Base-by-base conservation (phyloP, 2,113 vertebrate genomes). In the Cariama cristata region DNA sequence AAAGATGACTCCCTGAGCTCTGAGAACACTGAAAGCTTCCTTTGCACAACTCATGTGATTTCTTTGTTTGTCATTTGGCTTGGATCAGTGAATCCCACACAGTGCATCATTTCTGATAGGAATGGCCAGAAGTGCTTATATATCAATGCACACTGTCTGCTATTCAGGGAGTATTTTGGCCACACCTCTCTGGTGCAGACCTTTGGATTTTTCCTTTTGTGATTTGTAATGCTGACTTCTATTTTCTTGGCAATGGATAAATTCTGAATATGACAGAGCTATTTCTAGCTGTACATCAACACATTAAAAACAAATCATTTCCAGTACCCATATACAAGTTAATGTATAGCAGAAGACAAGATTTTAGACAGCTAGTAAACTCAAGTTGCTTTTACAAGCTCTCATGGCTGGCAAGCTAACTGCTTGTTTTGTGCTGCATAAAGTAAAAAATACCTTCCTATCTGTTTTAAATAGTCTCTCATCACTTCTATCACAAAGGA, bases 1-100 rank as follows among this genome's bases (percentile, higher is more conserved):
- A 88, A 85, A 93, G 86, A 96, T 77, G 87, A 93, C 59, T 71
- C 72, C 76, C 92, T 53, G 53, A 96, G 91, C 91, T 87, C 84
- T 23, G 86, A 93, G 77, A 93, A 59, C 58, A 76, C 81, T 47
- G 67, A 95, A 80, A 96, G 71, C 93, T 94, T 97, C 96, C 91
- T 91, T 91, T 93, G 71, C 91, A 88, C 59, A 91, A 96, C 93
- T 91, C 94, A 56, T 93, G 80, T 86, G 93, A 93, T 79, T 94
- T 96, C 94, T 95, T 97, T 94, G 88, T 87, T 97, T 95, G 91
- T 93, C 89, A 90, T 92, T 95, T 95, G 93, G 74, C 90, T 96
- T 96, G 95, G 74, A 94, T 94, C 91, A 95, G 71, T 87, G 93
- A 96, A 88, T 83, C 63, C 67, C 87, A 83, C 95, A 93, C 85